A percentile compares a stretch with the other conserved stretches of the same genome.
phyloP scores from a whole-genome alignment of 2,113 vertebrate species.

The Prionailurus bengalensis region DNA sequence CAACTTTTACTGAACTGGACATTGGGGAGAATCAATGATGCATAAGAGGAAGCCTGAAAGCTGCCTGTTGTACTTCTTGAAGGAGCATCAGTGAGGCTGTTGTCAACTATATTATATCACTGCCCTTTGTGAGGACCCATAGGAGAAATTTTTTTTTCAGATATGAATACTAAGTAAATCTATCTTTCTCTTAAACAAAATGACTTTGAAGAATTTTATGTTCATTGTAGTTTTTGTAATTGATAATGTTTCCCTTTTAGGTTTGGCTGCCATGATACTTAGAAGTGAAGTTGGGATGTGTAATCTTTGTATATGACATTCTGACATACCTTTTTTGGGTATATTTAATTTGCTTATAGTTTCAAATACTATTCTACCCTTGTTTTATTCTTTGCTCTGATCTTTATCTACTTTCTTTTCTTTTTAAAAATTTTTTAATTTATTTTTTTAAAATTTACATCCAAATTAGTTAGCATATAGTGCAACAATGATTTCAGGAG shows the following conservation, averaged over 20 bases:
- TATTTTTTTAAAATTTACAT: too few species aligned
- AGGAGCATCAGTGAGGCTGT: not conserved
- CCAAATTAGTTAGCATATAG: too few species aligned
- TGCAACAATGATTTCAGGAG: too few species aligned
- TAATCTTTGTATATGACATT: not conserved
- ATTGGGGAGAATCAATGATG: not conserved
- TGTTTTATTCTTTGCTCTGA: not conserved
- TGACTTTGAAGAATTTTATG: not conserved
- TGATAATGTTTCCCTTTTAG: constrained; percentile 11
- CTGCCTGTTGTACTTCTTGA: not conserved
- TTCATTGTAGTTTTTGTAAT: not conserved
- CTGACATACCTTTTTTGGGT: not conserved
- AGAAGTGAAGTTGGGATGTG: not conserved
- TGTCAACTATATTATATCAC: not conserved
- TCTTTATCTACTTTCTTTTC: not conserved
- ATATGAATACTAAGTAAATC: not conserved
- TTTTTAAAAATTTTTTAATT: too few species aligned
- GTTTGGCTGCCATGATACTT: not conserved
- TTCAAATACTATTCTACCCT: not conserved
- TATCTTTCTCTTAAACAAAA: constrained; percentile 3
- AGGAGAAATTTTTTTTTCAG: not conserved
- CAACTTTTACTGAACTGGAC: not conserved
- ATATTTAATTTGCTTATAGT: not conserved
- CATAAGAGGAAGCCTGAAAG: not conserved
- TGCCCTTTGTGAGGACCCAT: not conserved